Evolutionary conservation across 2,797 vertebrate genomes (phyloP).

Genomic region (Xyrichtys novacula): DNA sequence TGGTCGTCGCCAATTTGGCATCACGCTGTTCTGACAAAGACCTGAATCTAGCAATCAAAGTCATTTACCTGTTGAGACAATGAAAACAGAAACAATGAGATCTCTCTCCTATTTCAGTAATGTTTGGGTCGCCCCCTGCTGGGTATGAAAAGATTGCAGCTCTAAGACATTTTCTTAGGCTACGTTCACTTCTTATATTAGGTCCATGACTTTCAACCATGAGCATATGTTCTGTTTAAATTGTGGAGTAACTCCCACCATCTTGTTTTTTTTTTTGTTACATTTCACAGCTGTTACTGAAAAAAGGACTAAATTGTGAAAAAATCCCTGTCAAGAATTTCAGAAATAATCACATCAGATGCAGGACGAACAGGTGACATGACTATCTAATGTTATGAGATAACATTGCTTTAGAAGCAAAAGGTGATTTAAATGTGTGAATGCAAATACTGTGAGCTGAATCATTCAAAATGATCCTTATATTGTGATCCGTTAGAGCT

Average conservation of each 20-base stretch:
- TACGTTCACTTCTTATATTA: neutral
- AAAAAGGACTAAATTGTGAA: constrained; percentile 7
- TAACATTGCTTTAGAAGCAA: constrained; percentile 50
- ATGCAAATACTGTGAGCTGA: constrained; percentile 65
- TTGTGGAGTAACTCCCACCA: constrained; percentile 25
- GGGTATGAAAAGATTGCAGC: too few relatives aligned
- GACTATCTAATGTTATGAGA: constrained; percentile 5
- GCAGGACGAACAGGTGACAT: constrained; percentile 23
- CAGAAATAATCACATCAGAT: constrained; percentile 1
- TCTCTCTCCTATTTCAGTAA: too few relatives aligned
- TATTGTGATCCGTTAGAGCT: constrained; percentile 21
- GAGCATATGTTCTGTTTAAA: neutral
- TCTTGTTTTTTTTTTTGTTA: neutral
- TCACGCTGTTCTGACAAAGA: too few relatives aligned
- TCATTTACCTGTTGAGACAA: too few relatives aligned
- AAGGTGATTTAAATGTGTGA: constrained; percentile 19
- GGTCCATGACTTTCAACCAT: neutral
- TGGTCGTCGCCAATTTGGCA: too few relatives aligned
- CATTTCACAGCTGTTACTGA: constrained; percentile 21
- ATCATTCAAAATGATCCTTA: constrained; percentile 30
- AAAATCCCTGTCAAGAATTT: constrained; percentile 14
- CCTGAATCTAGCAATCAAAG: too few relatives aligned
- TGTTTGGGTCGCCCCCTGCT: too few relatives aligned
- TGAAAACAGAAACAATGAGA: too few relatives aligned
- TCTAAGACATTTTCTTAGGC: too few relatives aligned